These are phyloP conservation scores for Amphimallon solstitiale DNA, from an alignment of 2,888 invertebrate genomes.

Conservation along the genomic window DNA sequence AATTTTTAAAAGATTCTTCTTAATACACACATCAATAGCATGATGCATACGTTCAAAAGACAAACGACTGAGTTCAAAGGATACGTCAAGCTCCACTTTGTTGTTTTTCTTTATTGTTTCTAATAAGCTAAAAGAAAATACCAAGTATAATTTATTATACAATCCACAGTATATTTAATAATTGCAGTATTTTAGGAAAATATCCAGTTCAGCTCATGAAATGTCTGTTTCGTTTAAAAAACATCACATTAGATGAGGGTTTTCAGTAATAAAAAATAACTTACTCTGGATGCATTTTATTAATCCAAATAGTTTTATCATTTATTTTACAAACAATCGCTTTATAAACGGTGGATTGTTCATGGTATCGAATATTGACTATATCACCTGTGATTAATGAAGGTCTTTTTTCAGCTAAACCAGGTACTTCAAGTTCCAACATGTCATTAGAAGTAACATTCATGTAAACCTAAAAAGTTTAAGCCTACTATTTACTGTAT, in stretches of 20 bases:
- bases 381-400: conserved; percentile 72
- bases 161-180: too few relatives aligned
- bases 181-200: too few relatives aligned
- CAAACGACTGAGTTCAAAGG: conserved; percentile 64
- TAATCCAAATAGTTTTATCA: conserved; percentile 60
- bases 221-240: too few relatives aligned
- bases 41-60: conserved; percentile 64
- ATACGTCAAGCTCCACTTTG: conserved; percentile 60
- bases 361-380: conserved; percentile 60
- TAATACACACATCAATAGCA: conserved; percentile 57
- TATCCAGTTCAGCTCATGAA: too few relatives aligned
- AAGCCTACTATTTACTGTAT: background rate
- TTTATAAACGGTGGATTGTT: conserved; percentile 59
- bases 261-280: conserved; percentile 36
- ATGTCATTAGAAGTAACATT: conserved; percentile 53
- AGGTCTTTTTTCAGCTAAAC: conserved; percentile 75
- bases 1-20: conserved; percentile 43
- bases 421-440: conserved; percentile 68
- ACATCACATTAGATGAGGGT: too few relatives aligned
- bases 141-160: too few relatives aligned
- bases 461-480: conserved; percentile 30
- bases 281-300: conserved; percentile 58
- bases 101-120: background rate
- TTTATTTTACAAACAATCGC: conserved; percentile 61
- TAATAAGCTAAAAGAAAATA: conserved; percentile 19